These are phyloP conservation scores for Luperina nickerlii DNA, from an alignment of 2,888 invertebrate genomes.

Conservation along the genomic window DNA sequence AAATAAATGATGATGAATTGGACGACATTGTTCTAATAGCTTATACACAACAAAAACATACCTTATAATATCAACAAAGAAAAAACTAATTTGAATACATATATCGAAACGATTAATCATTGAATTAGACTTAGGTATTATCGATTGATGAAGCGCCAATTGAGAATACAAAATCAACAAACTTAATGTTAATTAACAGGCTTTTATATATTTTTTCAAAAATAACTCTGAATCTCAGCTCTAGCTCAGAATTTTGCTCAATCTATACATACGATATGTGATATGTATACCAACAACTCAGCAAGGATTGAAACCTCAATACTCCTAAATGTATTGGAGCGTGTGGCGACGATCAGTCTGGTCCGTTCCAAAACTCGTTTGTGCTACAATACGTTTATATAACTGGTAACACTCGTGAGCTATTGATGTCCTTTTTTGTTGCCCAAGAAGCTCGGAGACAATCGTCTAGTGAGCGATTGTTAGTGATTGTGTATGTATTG, in stretches of 20 bases:
- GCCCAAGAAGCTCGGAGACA: constrained; percentile 46
- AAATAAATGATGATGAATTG: constrained; percentile 12
- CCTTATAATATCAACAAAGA: not conserved
- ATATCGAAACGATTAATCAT: constrained; percentile 5
- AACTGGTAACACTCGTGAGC: constrained; percentile 69
- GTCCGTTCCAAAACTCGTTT: constrained; percentile 62
- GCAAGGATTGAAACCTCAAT: constrained; percentile 40
- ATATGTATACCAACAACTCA: not conserved
- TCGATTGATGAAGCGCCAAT: not conserved
- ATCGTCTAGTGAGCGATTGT: constrained; percentile 46
- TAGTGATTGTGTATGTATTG: constrained; percentile 31
- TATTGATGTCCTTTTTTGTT: constrained; percentile 74
- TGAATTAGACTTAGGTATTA: not conserved
- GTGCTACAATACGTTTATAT: constrained; percentile 62
- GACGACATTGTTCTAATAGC: constrained; percentile 4
- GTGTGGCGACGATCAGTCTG: constrained; percentile 66
- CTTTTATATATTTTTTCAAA: not conserved
- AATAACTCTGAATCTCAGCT: not conserved
- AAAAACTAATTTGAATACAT: not conserved
- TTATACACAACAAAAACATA: constrained; percentile 6
- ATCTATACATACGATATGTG: not conserved
- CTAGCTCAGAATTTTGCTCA: not conserved
- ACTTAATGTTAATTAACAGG: not conserved
- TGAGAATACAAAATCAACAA: not conserved
- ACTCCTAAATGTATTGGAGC: constrained; percentile 36